Evolutionary conservation across 1,140 invertebrate genomes (phyloP).

Genomic region (Drosophila navojoa): DNA sequence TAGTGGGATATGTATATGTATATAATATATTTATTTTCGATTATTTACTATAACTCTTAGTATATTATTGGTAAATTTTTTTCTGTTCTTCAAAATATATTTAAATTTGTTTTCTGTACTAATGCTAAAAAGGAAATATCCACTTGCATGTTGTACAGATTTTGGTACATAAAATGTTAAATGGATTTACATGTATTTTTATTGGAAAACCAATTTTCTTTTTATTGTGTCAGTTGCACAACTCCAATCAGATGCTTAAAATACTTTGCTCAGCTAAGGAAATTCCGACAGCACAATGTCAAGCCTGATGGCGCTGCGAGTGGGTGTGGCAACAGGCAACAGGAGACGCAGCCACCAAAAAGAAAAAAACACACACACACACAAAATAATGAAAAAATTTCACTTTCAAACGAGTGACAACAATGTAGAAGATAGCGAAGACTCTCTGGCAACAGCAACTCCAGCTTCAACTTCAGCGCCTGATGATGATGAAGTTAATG

Average conservation of each 20-base stretch:
- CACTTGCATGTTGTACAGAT: no score
- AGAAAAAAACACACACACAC: conserved; percentile 34
- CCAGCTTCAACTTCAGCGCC: background rate
- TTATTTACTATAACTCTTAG: no score
- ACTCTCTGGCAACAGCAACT: conserved; percentile 26
- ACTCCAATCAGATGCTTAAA: background rate
- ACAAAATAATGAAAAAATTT: conserved; percentile 49
- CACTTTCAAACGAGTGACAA: conserved; percentile 67
- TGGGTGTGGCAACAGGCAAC: conserved; percentile 11
- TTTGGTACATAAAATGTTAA: no score
- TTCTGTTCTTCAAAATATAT: no score
- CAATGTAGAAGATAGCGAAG: conserved; percentile 29
- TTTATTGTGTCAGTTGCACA: background rate
- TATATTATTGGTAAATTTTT: no score
- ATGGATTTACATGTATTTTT: background rate
- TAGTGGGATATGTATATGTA: background rate
- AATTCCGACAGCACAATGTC: conserved; percentile 8
- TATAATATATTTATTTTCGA: no score
- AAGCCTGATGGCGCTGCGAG: background rate
- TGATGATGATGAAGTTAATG: conserved; percentile 18
- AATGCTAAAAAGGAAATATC: no score
- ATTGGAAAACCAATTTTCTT: background rate
- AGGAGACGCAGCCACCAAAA: background rate
- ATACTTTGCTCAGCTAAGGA: background rate
- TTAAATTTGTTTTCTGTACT: no score